Conservation (phyloP, 2,888 invertebrate species). For the Ommatoiulus sabulosus region DNA sequence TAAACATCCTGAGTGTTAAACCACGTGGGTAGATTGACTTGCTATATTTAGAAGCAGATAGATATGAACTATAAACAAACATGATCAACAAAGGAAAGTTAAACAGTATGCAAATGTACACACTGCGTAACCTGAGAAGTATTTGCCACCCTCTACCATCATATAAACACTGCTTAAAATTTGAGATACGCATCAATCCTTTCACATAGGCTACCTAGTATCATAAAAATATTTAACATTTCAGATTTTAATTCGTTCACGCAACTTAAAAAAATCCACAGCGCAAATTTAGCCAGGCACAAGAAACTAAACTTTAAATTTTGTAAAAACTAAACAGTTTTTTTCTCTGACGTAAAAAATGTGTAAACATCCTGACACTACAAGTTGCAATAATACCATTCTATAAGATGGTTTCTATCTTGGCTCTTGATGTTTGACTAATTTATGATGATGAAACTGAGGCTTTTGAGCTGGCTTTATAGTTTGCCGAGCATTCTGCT, state of each 20-base stretch:
- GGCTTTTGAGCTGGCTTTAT: neutral
- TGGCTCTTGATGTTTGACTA: neutral
- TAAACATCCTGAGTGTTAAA: neutral
- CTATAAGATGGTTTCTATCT: slow-evolving; percentile 25
- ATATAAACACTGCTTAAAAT: too few relatives aligned
- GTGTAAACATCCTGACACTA: neutral
- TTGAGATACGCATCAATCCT: neutral
- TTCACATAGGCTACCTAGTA: neutral
- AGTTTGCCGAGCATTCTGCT: neutral
- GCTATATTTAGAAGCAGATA: neutral
- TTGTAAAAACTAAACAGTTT: neutral
- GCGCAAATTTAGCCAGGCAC: neutral
- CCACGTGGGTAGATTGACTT: neutral
- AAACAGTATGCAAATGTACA: neutral
- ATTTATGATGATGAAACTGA: neutral
- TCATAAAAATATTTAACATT: neutral
- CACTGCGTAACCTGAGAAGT: neutral
- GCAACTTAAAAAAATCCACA: neutral
- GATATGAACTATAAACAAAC: neutral
- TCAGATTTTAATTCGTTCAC: too few relatives aligned
- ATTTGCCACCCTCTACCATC: neutral
- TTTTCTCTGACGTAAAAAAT: neutral
- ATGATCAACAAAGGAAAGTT: neutral
- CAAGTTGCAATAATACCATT: neutral
- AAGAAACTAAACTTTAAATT: neutral